Conservation (phyloP, 1,140 invertebrate species). For the Bactericera cockerelli region DNA sequence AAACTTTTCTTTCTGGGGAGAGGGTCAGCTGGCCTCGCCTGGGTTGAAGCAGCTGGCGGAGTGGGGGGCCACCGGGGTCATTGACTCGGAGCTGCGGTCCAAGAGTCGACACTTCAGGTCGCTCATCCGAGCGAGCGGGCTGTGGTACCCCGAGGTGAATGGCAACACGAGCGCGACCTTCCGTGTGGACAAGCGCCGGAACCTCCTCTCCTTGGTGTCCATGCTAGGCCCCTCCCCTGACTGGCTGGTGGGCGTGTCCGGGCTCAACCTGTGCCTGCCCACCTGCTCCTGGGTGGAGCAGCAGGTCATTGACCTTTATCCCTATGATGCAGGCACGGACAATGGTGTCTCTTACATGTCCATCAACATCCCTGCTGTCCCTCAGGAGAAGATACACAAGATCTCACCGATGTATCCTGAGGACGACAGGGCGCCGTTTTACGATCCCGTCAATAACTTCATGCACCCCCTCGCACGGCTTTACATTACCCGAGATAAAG, state of each 20-base stretch:
- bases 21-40: conserved; percentile 74
- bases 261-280: conserved; percentile 67
- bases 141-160: conserved; percentile 88
- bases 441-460: conserved; percentile 50
- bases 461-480: conserved; percentile 34
- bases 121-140: conserved; percentile 83
- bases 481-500: conserved; percentile 11
- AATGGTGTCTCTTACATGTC: conserved; percentile 78
- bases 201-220: conserved; percentile 78
- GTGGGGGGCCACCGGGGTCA: conserved; percentile 76
- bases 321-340: conserved; percentile 90
- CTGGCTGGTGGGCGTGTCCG: conserved; percentile 85
- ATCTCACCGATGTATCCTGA: conserved; percentile 79
- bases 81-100: conserved; percentile 69
- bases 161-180: conserved; percentile 70
- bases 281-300: conserved; percentile 78
- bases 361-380: conserved; percentile 60
- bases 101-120: conserved; percentile 65
- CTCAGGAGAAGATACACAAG: conserved; percentile 70
- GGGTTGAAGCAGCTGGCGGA: conserved; percentile 88
- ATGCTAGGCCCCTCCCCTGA: conserved; percentile 93
- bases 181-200: conserved; percentile 72
- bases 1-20: conserved; percentile 88
- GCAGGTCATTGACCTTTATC: conserved; percentile 68
- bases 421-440: conserved; percentile 81